Conservation (phyloP, 2,888 invertebrate genomes). For the Synergus gifuensis region DNA sequence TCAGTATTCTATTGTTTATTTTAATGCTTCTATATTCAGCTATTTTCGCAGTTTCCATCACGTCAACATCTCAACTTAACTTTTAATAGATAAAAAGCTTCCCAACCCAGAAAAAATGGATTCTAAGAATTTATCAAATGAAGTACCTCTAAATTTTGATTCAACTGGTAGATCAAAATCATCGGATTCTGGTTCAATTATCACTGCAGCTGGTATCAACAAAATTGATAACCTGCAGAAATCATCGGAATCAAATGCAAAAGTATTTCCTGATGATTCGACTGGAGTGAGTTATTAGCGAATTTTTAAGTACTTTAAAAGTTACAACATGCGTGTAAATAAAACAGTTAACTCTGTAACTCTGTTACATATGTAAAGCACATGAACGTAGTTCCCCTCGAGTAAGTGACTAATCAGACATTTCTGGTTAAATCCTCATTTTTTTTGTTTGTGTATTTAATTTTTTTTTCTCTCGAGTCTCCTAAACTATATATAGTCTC, state of each 20-base stretch:
- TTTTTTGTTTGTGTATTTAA: not conserved
- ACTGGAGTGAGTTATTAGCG: not conserved
- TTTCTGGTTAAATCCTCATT: not conserved
- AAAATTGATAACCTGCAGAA: not conserved
- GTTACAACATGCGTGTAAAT: not conserved
- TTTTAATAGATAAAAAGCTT: not conserved
- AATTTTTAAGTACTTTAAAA: not conserved
- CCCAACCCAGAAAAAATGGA: not conserved
- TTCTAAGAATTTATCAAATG: not conserved
- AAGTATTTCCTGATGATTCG: not conserved
- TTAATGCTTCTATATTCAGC: not conserved
- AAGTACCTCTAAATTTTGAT: not conserved
- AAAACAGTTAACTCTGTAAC: too few species aligned
- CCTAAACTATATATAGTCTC: not conserved
- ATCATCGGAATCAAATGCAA: not conserved
- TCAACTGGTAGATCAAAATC: not conserved
- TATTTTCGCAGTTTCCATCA: not conserved
- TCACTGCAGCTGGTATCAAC: not conserved
- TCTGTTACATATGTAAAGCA: not conserved
- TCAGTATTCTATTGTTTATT: not conserved
- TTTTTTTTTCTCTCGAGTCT: not conserved
- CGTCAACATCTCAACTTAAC: not conserved
- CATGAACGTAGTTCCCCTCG: not conserved
- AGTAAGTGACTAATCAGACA: not conserved
- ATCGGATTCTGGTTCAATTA: not conserved